These are phyloP conservation scores for Eristalinus aeneus DNA, from an alignment of 2,888 invertebrate genomes.

Conservation along the genomic window DNA sequence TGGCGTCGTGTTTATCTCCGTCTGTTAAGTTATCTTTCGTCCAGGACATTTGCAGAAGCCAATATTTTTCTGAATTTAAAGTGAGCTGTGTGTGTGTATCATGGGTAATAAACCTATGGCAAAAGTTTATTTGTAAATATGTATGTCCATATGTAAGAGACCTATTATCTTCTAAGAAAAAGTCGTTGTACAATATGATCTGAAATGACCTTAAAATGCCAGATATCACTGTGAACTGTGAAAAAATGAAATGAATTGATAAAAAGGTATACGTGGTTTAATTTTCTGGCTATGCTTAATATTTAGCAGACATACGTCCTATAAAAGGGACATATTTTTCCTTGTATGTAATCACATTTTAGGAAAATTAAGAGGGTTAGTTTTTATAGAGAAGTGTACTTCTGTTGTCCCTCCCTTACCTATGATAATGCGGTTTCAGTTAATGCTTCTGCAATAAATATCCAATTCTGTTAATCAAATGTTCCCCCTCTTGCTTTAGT, in stretches of 20 bases:
- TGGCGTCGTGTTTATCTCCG: conserved; percentile 51
- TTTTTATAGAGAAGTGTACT: not conserved
- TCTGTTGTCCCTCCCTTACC: conserved; percentile 5
- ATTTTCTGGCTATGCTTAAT: not conserved
- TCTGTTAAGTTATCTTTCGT: conserved; percentile 54
- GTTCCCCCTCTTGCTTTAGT: not conserved
- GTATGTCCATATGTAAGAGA: not conserved
- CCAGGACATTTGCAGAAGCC: conserved; percentile 56
- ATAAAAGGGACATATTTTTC: not conserved
- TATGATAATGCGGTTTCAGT: conserved; percentile 20
- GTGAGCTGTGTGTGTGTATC: conserved; percentile 7
- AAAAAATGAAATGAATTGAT: too few relatives aligned
- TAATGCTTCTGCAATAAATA: not conserved
- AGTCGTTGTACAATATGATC: not conserved
- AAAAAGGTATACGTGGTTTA: too few relatives aligned
- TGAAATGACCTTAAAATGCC: not conserved
- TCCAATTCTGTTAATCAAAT: too few relatives aligned
- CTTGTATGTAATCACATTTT: not conserved
- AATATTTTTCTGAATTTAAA: conserved; percentile 35
- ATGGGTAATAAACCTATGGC: too few relatives aligned
- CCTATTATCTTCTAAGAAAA: not conserved
- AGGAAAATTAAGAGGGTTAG: not conserved
- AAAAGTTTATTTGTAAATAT: not conserved
- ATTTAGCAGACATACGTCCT: not conserved
- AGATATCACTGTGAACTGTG: not conserved